phyloP scores from a whole-genome alignment of 1,140 invertebrate genomes.

The Aphelinus atriplicis region DNA sequence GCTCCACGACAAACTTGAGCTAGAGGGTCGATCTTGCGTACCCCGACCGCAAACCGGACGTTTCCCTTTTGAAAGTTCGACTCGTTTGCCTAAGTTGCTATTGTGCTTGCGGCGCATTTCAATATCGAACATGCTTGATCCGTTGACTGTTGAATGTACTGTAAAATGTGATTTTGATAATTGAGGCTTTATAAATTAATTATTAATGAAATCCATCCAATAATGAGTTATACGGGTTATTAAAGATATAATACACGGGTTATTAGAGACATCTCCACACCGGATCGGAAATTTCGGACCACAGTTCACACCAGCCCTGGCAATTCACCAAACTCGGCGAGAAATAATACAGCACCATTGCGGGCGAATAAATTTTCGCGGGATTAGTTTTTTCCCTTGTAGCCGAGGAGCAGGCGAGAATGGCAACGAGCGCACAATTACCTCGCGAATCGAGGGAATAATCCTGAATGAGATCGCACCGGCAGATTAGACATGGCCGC shows the following conservation, averaged over 20 bases:
- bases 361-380: background rate
- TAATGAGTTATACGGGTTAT: too few species aligned
- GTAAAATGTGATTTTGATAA: background rate
- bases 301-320: background rate
- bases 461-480: slow-evolving; percentile 28
- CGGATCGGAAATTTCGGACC: too few species aligned
- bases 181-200: background rate
- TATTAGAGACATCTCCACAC: too few species aligned
- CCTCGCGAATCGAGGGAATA: slow-evolving; percentile 19
- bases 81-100: background rate
- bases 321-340: background rate
- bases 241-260: too few species aligned
- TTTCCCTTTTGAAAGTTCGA: too few species aligned
- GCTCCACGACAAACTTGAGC: too few species aligned
- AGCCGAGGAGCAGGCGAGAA: background rate
- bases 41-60: too few species aligned
- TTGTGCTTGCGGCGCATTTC: background rate
- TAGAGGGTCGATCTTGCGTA: too few species aligned
- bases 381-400: slow-evolving; percentile 11
- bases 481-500: slow-evolving; percentile 3
- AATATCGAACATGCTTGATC: too few species aligned
- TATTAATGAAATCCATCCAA: too few species aligned
- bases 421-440: slow-evolving; percentile 8
- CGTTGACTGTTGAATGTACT: background rate
- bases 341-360: background rate